Percentiles rank a stretch among this genome's conserved stretches.
Conservation (phyloP, 2,888 invertebrate species). For the Patella caerulea region DNA sequence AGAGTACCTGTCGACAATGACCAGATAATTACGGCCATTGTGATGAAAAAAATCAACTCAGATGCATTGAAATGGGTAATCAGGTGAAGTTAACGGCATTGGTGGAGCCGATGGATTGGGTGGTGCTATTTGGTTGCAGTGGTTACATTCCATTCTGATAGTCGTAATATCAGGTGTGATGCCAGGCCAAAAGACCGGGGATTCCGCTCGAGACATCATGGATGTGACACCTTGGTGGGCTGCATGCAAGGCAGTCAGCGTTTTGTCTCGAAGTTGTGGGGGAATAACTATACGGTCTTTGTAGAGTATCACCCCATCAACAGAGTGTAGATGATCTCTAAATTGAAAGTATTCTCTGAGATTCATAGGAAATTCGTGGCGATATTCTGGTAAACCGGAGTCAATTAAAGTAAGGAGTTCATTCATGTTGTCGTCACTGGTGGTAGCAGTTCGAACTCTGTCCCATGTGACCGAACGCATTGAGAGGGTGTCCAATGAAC, state of each 20-base stretch:
- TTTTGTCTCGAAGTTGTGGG: constrained; percentile 33
- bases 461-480: constrained; percentile 35
- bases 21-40: constrained; percentile 38
- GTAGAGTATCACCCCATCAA: constrained; percentile 37
- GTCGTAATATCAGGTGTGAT: constrained; percentile 40
- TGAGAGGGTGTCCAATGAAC: background rate
- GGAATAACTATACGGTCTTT: constrained; percentile 47
- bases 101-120: constrained; percentile 47
- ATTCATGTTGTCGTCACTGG: constrained; percentile 30
- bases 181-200: constrained; percentile 48
- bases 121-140: constrained; percentile 42
- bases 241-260: constrained; percentile 34
- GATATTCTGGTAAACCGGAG: constrained; percentile 22
- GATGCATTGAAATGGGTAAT: constrained; percentile 42
- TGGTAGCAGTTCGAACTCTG: constrained; percentile 18
- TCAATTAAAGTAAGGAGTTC: constrained; percentile 25
- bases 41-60: constrained; percentile 39
- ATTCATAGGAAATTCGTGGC: constrained; percentile 11
- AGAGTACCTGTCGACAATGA: constrained; percentile 44
- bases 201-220: constrained; percentile 38
- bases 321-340: constrained; percentile 20
- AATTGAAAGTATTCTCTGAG: constrained; percentile 27
- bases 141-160: constrained; percentile 30
- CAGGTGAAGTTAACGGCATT: constrained; percentile 28
- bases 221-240: constrained; percentile 39